Evolutionary conservation across 2,113 vertebrate species (phyloP), one percentile per base, ranked within the genome.

Genomic region (Chloropsis hardwickii): DNA sequence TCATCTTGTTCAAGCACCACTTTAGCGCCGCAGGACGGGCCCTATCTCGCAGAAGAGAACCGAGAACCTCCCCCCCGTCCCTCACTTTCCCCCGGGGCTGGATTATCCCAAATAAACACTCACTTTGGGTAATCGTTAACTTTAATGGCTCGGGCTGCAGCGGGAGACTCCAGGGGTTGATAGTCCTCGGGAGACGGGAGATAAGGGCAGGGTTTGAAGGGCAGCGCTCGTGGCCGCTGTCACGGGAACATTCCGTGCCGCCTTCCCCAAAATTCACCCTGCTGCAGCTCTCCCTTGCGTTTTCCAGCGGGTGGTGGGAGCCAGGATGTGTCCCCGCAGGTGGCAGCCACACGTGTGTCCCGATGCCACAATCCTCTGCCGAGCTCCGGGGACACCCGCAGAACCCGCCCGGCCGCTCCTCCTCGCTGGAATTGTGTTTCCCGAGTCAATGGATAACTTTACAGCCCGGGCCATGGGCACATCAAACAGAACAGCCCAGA

Each of bases 91-190:
- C 94, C 61, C 14, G 17, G 81, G 84, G 22, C 92, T 85, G 82
- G 90, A 97, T 97, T 90, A 94, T 88, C 96, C 96, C 96, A 95
- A 95, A 94, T 86, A 95, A 97, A 95, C 91, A 95, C 90, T 80
- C 47, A 33, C 78, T 85, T 37, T 12, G 88, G 94, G 65, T 97
- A 97, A 97, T 95, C 10, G 88, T 97, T 97, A 97, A 97, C 97
- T 86, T 93, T 91, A 97, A 95, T 96, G 88, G 94, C 95, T 50
- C 29, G 1, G 9, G 90, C 81, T 69, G 78, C 77, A 6, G 3
- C 9, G 66, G 51, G 77, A 77, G 81, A 4, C 88, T 89, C 3
- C 14, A 51, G 76, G 78, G 81, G 50, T 22, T 89, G 94, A 91
- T 76, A 78, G 77, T 21, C 44, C 79, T 19, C 17, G 9, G 60